phyloP scores from a whole-genome alignment of 64 coral and sea anemone species.

The Dendronephthya gigantea region DNA sequence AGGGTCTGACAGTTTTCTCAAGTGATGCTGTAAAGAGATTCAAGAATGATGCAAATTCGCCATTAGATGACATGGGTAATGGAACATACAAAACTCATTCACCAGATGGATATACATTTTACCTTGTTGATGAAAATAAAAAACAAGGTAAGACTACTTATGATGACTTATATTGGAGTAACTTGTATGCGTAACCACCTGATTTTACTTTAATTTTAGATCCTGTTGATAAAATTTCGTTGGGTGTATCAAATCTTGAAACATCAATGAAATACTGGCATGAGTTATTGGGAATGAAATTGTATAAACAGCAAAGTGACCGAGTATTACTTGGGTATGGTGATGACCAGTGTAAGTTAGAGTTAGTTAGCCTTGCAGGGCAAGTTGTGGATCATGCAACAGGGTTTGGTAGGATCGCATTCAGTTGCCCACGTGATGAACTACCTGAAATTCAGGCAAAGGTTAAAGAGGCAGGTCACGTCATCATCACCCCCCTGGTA shows the following conservation, averaged over 20 bases:
- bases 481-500: constrained; percentile 63
- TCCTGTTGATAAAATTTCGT: constrained; percentile 59
- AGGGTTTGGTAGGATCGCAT: constrained; percentile 94
- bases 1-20: constrained; percentile 77
- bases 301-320: constrained; percentile 49
- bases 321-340: constrained; percentile 54
- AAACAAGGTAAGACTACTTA: constrained; percentile 35
- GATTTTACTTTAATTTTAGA: constrained; percentile 40
- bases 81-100: constrained; percentile 49
- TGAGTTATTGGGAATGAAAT: constrained; percentile 55
- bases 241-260: constrained; percentile 62
- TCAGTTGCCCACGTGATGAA: constrained; percentile 65
- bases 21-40: constrained; percentile 42
- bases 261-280: constrained; percentile 74
- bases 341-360: constrained; percentile 63
- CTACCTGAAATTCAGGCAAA: constrained; percentile 48
- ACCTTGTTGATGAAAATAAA: constrained; percentile 51
- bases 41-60: background rate
- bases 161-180: background rate
- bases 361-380: constrained; percentile 54
- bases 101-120: constrained; percentile 75
- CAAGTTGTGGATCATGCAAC: constrained; percentile 61
- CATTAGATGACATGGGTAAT: background rate
- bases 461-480: constrained; percentile 44
- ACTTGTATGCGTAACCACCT: too few relatives aligned